A percentile compares a stretch with the other conserved stretches of the same genome.
Evolutionary conservation across 2,888 invertebrate species (phyloP).

Genomic region (Steromphala cineraria): DNA sequence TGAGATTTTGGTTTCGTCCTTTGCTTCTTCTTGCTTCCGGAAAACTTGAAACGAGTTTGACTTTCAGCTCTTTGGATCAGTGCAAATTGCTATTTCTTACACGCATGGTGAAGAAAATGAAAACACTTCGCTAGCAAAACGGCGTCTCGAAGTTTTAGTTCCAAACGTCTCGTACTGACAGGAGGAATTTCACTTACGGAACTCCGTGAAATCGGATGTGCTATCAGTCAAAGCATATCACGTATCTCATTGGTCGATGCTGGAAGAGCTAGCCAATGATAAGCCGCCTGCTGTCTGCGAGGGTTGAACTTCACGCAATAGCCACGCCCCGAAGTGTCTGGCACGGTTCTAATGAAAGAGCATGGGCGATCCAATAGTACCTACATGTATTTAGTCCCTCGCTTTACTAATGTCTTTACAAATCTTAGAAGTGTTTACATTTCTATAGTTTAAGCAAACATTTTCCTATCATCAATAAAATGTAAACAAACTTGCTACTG

Average conservation of each 20-base stretch:
- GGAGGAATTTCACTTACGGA: constrained; percentile 12
- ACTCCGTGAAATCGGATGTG: background rate
- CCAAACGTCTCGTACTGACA: background rate
- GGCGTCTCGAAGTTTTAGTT: background rate
- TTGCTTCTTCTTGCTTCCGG: background rate
- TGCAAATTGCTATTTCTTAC: constrained; percentile 19
- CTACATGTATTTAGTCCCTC: too few relatives aligned
- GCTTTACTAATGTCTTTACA: too few relatives aligned
- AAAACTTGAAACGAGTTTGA: constrained; percentile 10
- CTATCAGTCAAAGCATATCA: background rate
- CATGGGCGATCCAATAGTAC: too few relatives aligned
- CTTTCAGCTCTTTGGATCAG: constrained; percentile 12
- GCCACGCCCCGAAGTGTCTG: too few relatives aligned
- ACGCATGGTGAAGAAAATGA: constrained; percentile 20
- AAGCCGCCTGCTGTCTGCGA: background rate
- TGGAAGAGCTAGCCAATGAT: background rate
- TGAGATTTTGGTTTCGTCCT: background rate
- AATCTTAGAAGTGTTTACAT: too few relatives aligned
- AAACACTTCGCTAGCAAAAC: constrained; percentile 6
- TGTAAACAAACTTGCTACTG: too few relatives aligned
- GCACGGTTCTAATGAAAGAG: too few relatives aligned
- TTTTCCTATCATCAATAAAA: too few relatives aligned
- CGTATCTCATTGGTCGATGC: background rate
- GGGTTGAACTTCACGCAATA: too few relatives aligned
- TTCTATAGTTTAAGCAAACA: too few relatives aligned